phyloP scores from a whole-genome alignment of 2,888 invertebrate genomes.

The Pegoplata infirma region DNA sequence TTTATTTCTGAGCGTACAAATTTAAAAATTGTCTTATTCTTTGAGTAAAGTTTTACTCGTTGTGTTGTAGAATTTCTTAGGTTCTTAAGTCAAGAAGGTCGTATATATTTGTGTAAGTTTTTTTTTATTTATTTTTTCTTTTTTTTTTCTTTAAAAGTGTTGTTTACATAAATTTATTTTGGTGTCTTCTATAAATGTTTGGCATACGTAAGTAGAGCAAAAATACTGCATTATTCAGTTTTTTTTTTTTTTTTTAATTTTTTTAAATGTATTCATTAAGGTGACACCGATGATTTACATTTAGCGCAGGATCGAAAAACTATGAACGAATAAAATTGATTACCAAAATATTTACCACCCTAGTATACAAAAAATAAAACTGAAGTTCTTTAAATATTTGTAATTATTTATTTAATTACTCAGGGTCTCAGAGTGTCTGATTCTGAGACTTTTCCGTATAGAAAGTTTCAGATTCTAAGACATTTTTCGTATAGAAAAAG shows the following conservation, averaged over 20 bases:
- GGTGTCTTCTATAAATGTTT: constrained; percentile 45
- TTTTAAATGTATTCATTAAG: neutral
- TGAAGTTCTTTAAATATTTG: too few species aligned
- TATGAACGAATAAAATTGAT: too few species aligned
- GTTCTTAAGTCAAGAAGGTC: constrained; percentile 47
- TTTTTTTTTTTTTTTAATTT: constrained; percentile 1
- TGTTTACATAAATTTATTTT: constrained; percentile 48
- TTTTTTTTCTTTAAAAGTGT: constrained; percentile 30
- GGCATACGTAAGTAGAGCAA: constrained; percentile 57
- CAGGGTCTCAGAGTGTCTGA: too few species aligned
- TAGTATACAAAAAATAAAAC: too few species aligned
- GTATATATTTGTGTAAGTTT: constrained; percentile 46
- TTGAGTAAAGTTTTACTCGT: neutral
- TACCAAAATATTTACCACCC: too few species aligned
- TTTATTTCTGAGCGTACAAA: too few species aligned
- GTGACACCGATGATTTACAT: too few species aligned
- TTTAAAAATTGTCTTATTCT: neutral
- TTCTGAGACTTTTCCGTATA: too few species aligned
- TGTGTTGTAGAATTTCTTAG: constrained; percentile 20
- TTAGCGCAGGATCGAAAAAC: too few species aligned
- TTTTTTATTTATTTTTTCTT: neutral
- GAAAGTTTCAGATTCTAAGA: too few species aligned
- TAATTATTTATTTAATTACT: too few species aligned
- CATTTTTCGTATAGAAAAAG: too few species aligned
- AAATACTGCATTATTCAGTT: constrained; percentile 62